These are phyloP conservation scores for Paratrypauchen microcephalus DNA, from an alignment of 2,797 vertebrate species.

Conservation along the genomic window DNA sequence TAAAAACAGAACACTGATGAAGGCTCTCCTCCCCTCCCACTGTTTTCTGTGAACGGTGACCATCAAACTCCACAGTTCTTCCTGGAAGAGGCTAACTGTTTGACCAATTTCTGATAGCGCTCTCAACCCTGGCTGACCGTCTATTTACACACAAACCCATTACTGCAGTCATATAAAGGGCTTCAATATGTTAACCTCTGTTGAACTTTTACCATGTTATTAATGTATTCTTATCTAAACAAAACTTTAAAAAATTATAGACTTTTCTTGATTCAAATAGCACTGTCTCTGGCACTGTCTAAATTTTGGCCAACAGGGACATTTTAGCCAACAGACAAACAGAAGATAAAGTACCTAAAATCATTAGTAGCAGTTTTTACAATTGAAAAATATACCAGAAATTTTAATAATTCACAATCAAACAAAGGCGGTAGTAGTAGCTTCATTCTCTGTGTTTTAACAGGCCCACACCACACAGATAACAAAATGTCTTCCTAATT, in stretches of 20 bases:
- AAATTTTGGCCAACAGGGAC: not conserved
- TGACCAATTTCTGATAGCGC: constrained; percentile 21
- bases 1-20: constrained; percentile 16
- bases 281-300: not conserved
- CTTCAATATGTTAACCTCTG: not conserved
- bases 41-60: constrained; percentile 22
- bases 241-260: not conserved
- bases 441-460: constrained; percentile 5
- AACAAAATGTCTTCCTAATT: constrained; percentile 29
- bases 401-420: not conserved
- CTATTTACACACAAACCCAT: constrained; percentile 2
- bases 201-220: not conserved
- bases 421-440: not conserved
- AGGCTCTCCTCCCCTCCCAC: not conserved
- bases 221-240: not conserved
- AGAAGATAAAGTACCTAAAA: too few species aligned
- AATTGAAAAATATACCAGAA: too few species aligned
- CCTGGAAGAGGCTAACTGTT: constrained; percentile 31
- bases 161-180: not conserved
- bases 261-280: too few species aligned
- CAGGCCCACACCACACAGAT: constrained; percentile 1
- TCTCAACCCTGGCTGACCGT: not conserved
- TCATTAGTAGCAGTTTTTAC: too few species aligned
- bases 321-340: not conserved
- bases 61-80: constrained; percentile 48